These are phyloP conservation scores for Tragelaphus scriptus DNA, from an alignment of 2,113 vertebrate genomes.

Conservation along the genomic window DNA sequence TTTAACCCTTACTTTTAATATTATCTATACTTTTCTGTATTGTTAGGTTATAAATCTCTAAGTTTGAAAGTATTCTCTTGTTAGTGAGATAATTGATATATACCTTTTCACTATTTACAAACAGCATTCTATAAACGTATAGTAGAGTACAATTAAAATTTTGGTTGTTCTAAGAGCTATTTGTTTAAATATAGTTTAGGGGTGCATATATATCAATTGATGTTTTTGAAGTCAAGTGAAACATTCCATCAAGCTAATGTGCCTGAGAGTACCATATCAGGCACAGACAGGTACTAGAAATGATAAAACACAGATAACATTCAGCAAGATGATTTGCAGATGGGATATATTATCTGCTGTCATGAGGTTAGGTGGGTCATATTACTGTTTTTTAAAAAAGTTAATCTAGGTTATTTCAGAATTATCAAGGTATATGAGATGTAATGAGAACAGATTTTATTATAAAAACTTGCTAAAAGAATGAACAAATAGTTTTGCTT, in stretches of 20 bases:
- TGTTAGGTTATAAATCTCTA: conserved; percentile 50
- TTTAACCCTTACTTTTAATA: conserved; percentile 67
- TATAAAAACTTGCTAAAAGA: conserved; percentile 50
- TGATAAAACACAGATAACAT: conserved; percentile 83
- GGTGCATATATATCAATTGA: conserved; percentile 66
- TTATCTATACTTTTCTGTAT: conserved; percentile 65
- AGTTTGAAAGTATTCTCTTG: conserved; percentile 17
- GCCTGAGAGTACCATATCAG: conserved; percentile 80
- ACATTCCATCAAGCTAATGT: conserved; percentile 80
- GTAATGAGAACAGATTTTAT: conserved; percentile 55
- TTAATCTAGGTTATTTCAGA: conserved; percentile 59
- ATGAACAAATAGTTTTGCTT: conserved; percentile 17
- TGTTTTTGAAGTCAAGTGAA: conserved; percentile 78
- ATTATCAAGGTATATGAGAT: conserved; percentile 46
- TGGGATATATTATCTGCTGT: conserved; percentile 74
- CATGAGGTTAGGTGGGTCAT: conserved; percentile 68
- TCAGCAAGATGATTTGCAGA: conserved; percentile 79
- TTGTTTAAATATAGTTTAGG: conserved; percentile 65
- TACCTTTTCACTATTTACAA: conserved; percentile 51
- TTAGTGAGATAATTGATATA: conserved; percentile 43
- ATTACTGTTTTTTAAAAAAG: conserved; percentile 64
- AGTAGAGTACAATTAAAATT: conserved; percentile 48
- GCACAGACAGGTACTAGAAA: conserved; percentile 82
- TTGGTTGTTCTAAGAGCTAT: conserved; percentile 60
- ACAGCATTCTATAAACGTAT: conserved; percentile 49